Evolutionary conservation across 1,140 invertebrate genomes (phyloP).

Genomic region (Drosophila auraria): DNA sequence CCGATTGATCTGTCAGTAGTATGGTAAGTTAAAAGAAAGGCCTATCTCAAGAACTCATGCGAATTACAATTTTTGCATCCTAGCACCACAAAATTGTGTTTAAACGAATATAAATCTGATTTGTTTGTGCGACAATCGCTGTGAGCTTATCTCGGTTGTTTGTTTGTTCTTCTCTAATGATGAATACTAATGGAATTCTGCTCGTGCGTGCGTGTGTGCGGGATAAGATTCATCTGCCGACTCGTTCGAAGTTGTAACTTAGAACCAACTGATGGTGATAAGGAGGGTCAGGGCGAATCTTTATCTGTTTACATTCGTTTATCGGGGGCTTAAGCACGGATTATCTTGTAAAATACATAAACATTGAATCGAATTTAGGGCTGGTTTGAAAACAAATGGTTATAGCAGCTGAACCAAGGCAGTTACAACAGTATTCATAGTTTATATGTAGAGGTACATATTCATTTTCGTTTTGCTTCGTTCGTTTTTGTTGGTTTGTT

Average conservation of each 20-base stretch:
- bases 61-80: slow-evolving; percentile 53
- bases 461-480: slow-evolving; percentile 44
- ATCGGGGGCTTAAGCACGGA: slow-evolving; percentile 39
- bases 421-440: slow-evolving; percentile 76
- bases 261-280: slow-evolving; percentile 16
- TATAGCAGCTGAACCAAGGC: slow-evolving; percentile 73
- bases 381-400: slow-evolving; percentile 71
- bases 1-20: slow-evolving; percentile 50
- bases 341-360: slow-evolving; percentile 51
- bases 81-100: slow-evolving; percentile 55
- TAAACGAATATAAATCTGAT: slow-evolving; percentile 36
- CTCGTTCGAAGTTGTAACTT: slow-evolving; percentile 16
- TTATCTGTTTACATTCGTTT: slow-evolving; percentile 38
- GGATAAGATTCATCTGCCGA: slow-evolving; percentile 18
- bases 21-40: slow-evolving; percentile 63
- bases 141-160: slow-evolving; percentile 46
- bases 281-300: slow-evolving; percentile 8
- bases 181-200: slow-evolving; percentile 77
- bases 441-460: slow-evolving; percentile 59
- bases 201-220: slow-evolving; percentile 44
- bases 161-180: slow-evolving; percentile 49
- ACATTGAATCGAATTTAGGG: slow-evolving; percentile 54
- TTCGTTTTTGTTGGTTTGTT: slow-evolving; percentile 48
- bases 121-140: slow-evolving; percentile 41
- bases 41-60: slow-evolving; percentile 47